Evolutionary conservation across 1,140 invertebrate species (phyloP), one percentile per base, ranked within the genome.

Genomic region (Eurosta solidaginis): DNA sequence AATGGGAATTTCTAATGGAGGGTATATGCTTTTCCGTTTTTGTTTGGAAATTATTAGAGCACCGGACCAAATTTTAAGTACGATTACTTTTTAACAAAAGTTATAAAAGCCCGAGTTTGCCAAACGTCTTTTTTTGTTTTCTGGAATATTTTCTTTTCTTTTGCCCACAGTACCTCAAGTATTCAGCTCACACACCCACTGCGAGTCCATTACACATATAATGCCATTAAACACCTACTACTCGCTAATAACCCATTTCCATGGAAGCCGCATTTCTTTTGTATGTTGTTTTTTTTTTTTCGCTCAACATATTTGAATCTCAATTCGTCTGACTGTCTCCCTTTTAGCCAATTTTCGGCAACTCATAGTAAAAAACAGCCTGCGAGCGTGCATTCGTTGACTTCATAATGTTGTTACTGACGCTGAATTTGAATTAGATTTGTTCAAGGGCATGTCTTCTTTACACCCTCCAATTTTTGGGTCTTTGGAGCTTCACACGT

Each of bases 391-490:
- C 73, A 42, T 68, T 68, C 59, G 22, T 68, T 68, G 59, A 47
- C 73, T 74, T 74, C 22, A 22, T 20, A 47, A 14, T 74, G 40
- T 74, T 20, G 68, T 40, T 20, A 14, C 25, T 47, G 74, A 50
- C 45, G 75, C 83, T 84, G 84, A 85, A 85, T 85, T 85, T 85
- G 84, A 85, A 85, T 85, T 85, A 85, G 84, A 85, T 85, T 83
- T 84, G 80, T 36, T 76, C 17, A 27, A 27, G 73, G 40, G 42
- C 73, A 36, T 22, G n/a, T 33, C 44, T 68, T 68, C 22, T 36
- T 68, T 68, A 42, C 59, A 20, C 29, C 59, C 17, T 22, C 2
- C 42, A 20, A 20, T 7, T 7, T 29, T 27, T 27, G 27, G 40
- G n/a, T n/a, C n/a, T n/a, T n/a, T n/a, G n/a, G n/a, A n/a, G n/a